These are phyloP conservation scores for Coranthus polyacanthus DNA, from an alignment of 2,797 vertebrate genomes.

Conservation along the genomic window DNA sequence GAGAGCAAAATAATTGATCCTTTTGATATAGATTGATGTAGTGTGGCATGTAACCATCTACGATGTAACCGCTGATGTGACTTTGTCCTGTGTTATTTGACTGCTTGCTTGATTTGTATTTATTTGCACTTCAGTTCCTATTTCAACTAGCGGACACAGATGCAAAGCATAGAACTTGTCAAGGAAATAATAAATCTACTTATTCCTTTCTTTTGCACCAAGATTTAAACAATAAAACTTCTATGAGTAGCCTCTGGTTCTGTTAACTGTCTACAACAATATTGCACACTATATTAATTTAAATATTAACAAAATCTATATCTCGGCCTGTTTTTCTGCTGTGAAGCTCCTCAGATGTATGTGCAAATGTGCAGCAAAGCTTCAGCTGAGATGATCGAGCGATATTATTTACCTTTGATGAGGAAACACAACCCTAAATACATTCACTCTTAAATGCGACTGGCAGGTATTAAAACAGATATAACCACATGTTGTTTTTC, in stretches of 20 bases:
- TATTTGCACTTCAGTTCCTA: background rate
- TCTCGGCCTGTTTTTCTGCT: constrained; percentile 4
- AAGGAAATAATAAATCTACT: too few relatives aligned
- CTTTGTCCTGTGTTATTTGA: background rate
- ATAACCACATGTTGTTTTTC: constrained; percentile 41
- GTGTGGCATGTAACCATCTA: background rate
- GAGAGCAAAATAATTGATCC: constrained; percentile 27
- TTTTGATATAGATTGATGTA: constrained; percentile 13
- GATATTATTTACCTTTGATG: constrained; percentile 30
- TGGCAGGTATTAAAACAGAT: constrained; percentile 46
- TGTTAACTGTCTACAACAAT: too few relatives aligned
- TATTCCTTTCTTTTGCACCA: too few relatives aligned
- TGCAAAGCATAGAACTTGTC: constrained; percentile 9
- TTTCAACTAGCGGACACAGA: constrained; percentile 2
- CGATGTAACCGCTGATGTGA: background rate
- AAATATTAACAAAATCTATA: too few relatives aligned
- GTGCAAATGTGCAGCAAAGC: constrained; percentile 58
- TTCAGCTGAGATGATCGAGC: constrained; percentile 26
- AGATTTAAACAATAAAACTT: too few relatives aligned
- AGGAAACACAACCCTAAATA: constrained; percentile 33
- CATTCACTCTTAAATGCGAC: constrained; percentile 33
- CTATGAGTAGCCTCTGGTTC: too few relatives aligned
- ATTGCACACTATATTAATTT: too few relatives aligned
- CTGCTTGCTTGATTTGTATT: background rate
- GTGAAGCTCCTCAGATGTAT: constrained; percentile 46